These are phyloP conservation scores for Dynastes maya DNA, from an alignment of 2,888 invertebrate genomes.

Conservation along the genomic window DNA sequence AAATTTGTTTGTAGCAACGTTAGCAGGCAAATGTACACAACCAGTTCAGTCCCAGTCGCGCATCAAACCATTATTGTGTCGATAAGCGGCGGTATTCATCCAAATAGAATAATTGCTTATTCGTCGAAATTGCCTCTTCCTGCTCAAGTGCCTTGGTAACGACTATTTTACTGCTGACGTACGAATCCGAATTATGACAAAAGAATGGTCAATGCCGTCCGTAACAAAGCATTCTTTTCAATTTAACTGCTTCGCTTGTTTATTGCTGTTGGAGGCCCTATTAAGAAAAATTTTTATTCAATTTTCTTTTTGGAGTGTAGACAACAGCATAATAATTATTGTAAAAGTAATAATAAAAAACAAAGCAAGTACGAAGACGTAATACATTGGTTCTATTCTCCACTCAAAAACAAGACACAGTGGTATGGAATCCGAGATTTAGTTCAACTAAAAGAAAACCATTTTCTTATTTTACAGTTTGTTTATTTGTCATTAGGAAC, in stretches of 20 bases:
- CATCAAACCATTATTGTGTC: slow-evolving; percentile 7
- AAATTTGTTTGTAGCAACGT: no score
- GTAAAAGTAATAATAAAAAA: neutral
- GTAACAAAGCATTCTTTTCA: neutral
- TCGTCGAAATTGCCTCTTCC: slow-evolving; percentile 39
- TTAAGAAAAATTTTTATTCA: neutral
- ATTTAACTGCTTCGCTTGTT: neutral
- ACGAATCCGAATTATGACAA: slow-evolving; percentile 26
- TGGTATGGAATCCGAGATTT: no score
- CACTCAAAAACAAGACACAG: no score
- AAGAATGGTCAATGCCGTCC: neutral
- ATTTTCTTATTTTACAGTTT: no score
- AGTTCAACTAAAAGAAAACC: no score
- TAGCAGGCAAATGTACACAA: no score
- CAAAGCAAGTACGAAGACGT: neutral
- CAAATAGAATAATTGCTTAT: slow-evolving; percentile 40
- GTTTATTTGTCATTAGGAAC: no score
- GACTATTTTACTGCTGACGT: slow-evolving; percentile 10
- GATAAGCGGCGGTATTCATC: slow-evolving; percentile 9
- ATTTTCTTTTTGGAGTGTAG: neutral
- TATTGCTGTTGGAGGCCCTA: neutral
- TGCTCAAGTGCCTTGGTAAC: slow-evolving; percentile 22
- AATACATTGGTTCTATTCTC: no score
- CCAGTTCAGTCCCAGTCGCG: neutral
- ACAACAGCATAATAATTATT: neutral